Percentiles rank a stretch among this genome's conserved stretches.
phyloP scores from a whole-genome alignment of 2,797 vertebrate genomes.

The Helicolenus hilgendorfi region DNA sequence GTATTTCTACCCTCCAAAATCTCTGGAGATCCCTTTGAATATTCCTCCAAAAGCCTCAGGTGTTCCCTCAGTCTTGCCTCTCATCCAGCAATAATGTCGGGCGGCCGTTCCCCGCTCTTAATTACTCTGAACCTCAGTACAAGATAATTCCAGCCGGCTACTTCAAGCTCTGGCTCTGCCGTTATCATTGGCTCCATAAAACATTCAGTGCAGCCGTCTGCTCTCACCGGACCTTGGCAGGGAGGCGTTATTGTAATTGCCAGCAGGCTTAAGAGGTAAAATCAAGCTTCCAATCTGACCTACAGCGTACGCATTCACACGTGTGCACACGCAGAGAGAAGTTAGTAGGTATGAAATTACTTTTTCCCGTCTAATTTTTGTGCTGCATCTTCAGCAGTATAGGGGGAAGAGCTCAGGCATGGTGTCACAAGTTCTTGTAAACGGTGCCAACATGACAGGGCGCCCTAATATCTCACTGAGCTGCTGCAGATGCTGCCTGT shows the following conservation, averaged over 20 bases:
- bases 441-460: slow-evolving; percentile 30
- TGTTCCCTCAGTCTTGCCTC: slow-evolving; percentile 68
- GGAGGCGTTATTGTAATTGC: slow-evolving; percentile 41
- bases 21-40: slow-evolving; percentile 55
- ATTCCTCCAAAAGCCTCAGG: slow-evolving; percentile 78
- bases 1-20: background rate
- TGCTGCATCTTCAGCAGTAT: slow-evolving; percentile 15
- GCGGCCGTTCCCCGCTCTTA: slow-evolving; percentile 60
- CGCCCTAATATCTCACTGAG: slow-evolving; percentile 35
- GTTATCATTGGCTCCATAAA: slow-evolving; percentile 64
- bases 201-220: slow-evolving; percentile 52
- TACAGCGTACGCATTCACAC: background rate
- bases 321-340: background rate
- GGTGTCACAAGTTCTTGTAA: slow-evolving; percentile 48
- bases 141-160: slow-evolving; percentile 61
- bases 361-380: slow-evolving; percentile 1
- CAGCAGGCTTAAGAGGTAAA: slow-evolving; percentile 11
- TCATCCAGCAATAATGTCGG: slow-evolving; percentile 77
- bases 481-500: slow-evolving; percentile 53
- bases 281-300: background rate
- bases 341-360: background rate
- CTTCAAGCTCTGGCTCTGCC: slow-evolving; percentile 47
- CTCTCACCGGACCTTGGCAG: slow-evolving; percentile 38
- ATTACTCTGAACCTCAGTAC: slow-evolving; percentile 67
- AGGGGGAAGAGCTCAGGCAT: background rate